These are phyloP conservation scores for Sebastes schlegelii DNA, from an alignment of 2,113 vertebrate species.

Conservation along the genomic window DNA sequence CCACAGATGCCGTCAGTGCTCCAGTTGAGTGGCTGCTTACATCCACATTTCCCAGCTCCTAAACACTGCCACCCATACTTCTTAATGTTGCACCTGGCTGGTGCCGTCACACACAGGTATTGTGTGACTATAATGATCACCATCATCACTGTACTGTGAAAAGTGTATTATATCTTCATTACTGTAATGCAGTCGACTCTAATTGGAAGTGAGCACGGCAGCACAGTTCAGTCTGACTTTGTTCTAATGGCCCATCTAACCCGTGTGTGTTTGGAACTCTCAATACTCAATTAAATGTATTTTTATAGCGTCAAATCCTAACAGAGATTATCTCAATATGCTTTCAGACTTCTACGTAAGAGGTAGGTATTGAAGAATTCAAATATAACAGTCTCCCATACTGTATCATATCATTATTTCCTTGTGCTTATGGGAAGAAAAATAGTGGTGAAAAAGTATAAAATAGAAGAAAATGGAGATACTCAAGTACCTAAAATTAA, in stretches of 20 bases:
- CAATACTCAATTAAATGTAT: too few species aligned
- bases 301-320: too few species aligned
- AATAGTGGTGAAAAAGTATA: too few species aligned
- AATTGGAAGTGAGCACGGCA: conserved; percentile 43
- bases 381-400: too few species aligned
- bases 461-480: neutral
- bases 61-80: conserved; percentile 45
- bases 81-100: conserved; percentile 54
- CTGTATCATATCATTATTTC: too few species aligned
- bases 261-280: neutral
- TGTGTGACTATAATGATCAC: conserved; percentile 39
- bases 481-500: neutral
- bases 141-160: conserved; percentile 57
- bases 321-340: too few species aligned
- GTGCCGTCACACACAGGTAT: conserved; percentile 16
- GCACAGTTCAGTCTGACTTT: conserved; percentile 25
- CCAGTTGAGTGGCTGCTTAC: conserved; percentile 22
- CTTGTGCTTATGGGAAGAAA: too few species aligned
- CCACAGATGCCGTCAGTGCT: neutral
- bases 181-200: conserved; percentile 31
- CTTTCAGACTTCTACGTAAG: too few species aligned
- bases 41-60: conserved; percentile 43
- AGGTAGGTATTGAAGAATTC: too few species aligned
- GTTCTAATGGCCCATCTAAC: neutral
- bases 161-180: conserved; percentile 65